Percentiles rank a stretch among this genome's conserved stretches.
Conservation (phyloP, 2,888 invertebrate genomes). For the Aspidiotus rigidus region DNA sequence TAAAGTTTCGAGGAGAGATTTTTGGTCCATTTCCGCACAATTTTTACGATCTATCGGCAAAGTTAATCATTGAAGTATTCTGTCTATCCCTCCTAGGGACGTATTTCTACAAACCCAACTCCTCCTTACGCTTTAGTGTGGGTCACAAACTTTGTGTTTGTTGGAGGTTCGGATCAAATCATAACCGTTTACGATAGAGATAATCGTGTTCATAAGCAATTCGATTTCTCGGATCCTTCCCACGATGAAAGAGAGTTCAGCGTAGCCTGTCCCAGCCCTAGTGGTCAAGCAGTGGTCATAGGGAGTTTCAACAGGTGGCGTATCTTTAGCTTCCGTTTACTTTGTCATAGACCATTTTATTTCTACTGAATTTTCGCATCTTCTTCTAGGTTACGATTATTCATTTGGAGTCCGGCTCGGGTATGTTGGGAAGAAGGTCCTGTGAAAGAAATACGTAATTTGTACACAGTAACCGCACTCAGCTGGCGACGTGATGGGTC, state of each 20-base stretch:
- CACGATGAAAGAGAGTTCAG: constrained; percentile 76
- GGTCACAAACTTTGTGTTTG: constrained; percentile 66
- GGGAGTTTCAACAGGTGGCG: constrained; percentile 73
- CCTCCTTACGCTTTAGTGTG: constrained; percentile 85
- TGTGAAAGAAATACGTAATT: constrained; percentile 60
- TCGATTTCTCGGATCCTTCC: constrained; percentile 69
- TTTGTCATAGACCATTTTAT: neutral
- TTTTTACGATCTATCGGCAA: too few relatives aligned
- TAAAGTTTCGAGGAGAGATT: too few relatives aligned
- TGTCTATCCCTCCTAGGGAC: constrained; percentile 48
- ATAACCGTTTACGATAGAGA: constrained; percentile 75
- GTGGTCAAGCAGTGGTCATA: constrained; percentile 87
- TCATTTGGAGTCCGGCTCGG: constrained; percentile 72
- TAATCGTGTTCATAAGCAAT: constrained; percentile 60
- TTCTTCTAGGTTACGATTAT: constrained; percentile 57
- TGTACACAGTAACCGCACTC: constrained; percentile 79
- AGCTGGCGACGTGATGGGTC: constrained; percentile 88
- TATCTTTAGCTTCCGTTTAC: neutral
- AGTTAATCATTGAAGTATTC: neutral
- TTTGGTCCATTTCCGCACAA: too few relatives aligned
- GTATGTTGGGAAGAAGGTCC: constrained; percentile 74
- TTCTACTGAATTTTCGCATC: neutral
- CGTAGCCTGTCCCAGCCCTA: constrained; percentile 75
- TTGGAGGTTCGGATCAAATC: constrained; percentile 85
- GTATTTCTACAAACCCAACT: constrained; percentile 62